Conservation (phyloP, 2,888 invertebrate genomes). For the Drosophila anomelani region DNA sequence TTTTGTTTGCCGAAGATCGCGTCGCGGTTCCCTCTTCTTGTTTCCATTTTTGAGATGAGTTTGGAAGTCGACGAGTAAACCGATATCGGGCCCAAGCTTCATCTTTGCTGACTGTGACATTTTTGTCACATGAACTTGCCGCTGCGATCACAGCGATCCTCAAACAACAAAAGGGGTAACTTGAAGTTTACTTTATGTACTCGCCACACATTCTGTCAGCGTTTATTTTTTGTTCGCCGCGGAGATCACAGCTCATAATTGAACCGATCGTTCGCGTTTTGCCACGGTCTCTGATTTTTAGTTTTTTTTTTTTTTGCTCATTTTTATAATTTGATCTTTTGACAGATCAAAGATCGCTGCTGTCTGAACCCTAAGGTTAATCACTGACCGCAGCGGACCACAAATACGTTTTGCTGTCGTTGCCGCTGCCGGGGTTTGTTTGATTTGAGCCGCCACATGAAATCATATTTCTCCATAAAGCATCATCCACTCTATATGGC, state of each 20-base stretch:
- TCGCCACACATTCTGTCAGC: slow-evolving; percentile 45
- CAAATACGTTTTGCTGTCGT: slow-evolving; percentile 11
- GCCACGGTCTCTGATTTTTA: slow-evolving; percentile 18
- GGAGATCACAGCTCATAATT: slow-evolving; percentile 39
- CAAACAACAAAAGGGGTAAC: slow-evolving; percentile 45
- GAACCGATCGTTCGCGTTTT: slow-evolving; percentile 38
- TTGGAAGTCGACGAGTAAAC: slow-evolving; percentile 32
- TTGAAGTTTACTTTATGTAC: slow-evolving; percentile 71
- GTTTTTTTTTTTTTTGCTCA: not conserved
- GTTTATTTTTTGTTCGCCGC: slow-evolving; percentile 18
- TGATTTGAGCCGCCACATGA: slow-evolving; percentile 70
- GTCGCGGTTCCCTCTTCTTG: slow-evolving; percentile 38
- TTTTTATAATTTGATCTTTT: slow-evolving; percentile 44
- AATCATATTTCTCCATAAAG: slow-evolving; percentile 73
- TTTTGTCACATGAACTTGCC: slow-evolving; percentile 80
- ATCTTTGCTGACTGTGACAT: slow-evolving; percentile 77
- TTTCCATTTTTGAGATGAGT: slow-evolving; percentile 40
- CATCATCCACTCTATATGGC: slow-evolving; percentile 61
- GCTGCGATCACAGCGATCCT: slow-evolving; percentile 35
- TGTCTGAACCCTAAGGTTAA: slow-evolving; percentile 60
- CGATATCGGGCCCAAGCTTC: slow-evolving; percentile 26
- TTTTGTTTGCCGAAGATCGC: slow-evolving; percentile 46
- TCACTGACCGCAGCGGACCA: slow-evolving; percentile 62
- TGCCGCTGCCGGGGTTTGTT: slow-evolving; percentile 43
- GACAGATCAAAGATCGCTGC: slow-evolving; percentile 49